Evolutionary conservation across 2,113 vertebrate species (phyloP), one percentile per base, ranked within the genome.

Genomic region (Oreamnos americanus): DNA sequence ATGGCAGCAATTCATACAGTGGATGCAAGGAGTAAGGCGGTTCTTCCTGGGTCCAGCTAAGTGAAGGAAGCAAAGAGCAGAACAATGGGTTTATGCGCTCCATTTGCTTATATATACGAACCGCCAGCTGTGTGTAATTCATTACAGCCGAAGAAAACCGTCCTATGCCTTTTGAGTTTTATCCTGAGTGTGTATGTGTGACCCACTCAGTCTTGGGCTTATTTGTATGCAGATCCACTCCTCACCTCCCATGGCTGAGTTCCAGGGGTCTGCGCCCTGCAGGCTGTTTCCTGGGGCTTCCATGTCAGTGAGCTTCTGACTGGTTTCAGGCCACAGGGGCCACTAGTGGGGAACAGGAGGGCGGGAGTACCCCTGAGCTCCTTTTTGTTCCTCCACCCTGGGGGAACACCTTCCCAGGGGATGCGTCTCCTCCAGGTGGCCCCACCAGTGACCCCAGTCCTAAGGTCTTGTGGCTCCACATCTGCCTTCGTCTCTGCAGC

Each of bases 381-480:
- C 49, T 45, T 12, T n/a, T 6, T 71, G 64, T 23, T 23, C 81
- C 21, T 47, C 57, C 67, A 47, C 58, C 49, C 2, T 8, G 25
- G 12, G 23, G 47, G 36, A 23, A 17, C 4, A 0, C 17, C 76
- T 26, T 55, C 7, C 4, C 28, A 3, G 16, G 5, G n/a, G 6
- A 19, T 43, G 26, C 16, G 43, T 43, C n/a, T 60, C 53, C 53
- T 33, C 51, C 2, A 0, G 1, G 1, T 1, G 4, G 14, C 83
- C 57, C 47, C n/a, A 21, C 49, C 57, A 7, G 19, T 17, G 67
- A 16, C 67, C 79, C 25, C 51, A 12, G 19, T 39, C 30, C 57
- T 14, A 15, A 64, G 25, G 51, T 19, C 10, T 33, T 26, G 47
- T 5, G 47, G 30, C 30, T 53, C 36, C 3, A 6, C 10, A 2